phyloP scores from a whole-genome alignment of 2,888 invertebrate genomes.

The Parnassius glacialis region DNA sequence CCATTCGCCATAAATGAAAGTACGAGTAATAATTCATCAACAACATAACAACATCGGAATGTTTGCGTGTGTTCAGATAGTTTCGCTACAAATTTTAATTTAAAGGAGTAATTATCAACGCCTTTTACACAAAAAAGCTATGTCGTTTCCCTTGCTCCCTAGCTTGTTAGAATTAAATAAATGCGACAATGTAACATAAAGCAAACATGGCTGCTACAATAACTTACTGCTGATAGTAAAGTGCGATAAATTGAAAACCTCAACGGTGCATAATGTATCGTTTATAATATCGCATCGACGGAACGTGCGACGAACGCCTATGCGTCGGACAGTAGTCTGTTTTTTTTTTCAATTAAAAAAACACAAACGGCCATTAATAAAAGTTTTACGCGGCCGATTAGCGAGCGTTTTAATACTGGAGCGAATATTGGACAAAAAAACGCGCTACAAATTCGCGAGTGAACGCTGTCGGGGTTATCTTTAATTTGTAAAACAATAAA shows the following conservation, averaged over 20 bases:
- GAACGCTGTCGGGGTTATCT: constrained; percentile 57
- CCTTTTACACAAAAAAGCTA: no score
- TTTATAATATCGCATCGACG: constrained; percentile 46
- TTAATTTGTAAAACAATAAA: constrained; percentile 79
- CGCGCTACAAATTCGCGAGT: constrained; percentile 44
- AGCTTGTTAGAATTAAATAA: constrained; percentile 7
- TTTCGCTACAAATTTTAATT: no score
- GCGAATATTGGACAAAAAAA: constrained; percentile 49
- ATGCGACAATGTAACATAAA: neutral
- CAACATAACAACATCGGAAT: no score
- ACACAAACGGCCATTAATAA: constrained; percentile 42
- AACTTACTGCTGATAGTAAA: constrained; percentile 45
- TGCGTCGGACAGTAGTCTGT: constrained; percentile 34
- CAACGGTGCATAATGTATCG: constrained; percentile 48
- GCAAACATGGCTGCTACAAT: constrained; percentile 36
- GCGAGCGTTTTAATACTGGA: constrained; percentile 44
- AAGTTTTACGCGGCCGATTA: constrained; percentile 48
- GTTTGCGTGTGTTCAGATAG: no score
- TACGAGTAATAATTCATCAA: no score
- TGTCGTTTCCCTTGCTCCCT: neutral
- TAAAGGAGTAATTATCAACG: no score
- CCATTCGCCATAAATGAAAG: no score
- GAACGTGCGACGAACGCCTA: constrained; percentile 36
- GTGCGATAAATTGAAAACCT: constrained; percentile 48
- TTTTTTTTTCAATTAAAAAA: constrained; percentile 42